Conservation (phyloP, 2,888 invertebrate species). For the Coelopa pilipes region DNA sequence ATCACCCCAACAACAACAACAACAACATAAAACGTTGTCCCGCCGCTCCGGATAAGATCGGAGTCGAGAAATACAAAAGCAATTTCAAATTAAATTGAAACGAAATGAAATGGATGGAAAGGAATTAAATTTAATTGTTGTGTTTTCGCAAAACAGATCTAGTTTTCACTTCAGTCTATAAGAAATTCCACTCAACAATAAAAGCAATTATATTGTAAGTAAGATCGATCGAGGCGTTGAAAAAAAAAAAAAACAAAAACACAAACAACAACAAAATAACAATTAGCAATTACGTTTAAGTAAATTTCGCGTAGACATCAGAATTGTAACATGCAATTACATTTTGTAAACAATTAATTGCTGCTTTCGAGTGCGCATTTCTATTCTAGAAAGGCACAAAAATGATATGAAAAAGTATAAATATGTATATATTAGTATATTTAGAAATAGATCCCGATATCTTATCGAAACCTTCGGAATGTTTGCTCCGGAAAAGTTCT, state of each 20-base stretch:
- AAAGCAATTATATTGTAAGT: not conserved
- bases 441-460: too few relatives aligned
- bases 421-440: too few relatives aligned
- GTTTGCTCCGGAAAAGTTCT: too few relatives aligned
- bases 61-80: not conserved
- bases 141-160: conserved; percentile 18
- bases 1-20: conserved; percentile 13
- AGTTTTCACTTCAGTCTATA: conserved; percentile 15
- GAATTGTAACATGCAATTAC: too few relatives aligned
- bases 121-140: conserved; percentile 13
- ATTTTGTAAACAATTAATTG: conserved; percentile 1
- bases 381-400: too few relatives aligned
- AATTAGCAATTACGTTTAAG: conserved; percentile 2
- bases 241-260: not conserved
- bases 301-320: conserved; percentile 16
- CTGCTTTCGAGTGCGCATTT: too few relatives aligned
- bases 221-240: not conserved
- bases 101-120: not conserved
- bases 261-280: too few relatives aligned
- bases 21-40: not conserved
- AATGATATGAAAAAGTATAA: too few relatives aligned
- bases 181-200: not conserved
- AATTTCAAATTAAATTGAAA: not conserved
- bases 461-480: too few relatives aligned
- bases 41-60: not conserved